A percentile compares a stretch with the other conserved stretches of the same genome.
phyloP scores from a whole-genome alignment of 2,797 vertebrate species.

The Aratinga solstitialis region DNA sequence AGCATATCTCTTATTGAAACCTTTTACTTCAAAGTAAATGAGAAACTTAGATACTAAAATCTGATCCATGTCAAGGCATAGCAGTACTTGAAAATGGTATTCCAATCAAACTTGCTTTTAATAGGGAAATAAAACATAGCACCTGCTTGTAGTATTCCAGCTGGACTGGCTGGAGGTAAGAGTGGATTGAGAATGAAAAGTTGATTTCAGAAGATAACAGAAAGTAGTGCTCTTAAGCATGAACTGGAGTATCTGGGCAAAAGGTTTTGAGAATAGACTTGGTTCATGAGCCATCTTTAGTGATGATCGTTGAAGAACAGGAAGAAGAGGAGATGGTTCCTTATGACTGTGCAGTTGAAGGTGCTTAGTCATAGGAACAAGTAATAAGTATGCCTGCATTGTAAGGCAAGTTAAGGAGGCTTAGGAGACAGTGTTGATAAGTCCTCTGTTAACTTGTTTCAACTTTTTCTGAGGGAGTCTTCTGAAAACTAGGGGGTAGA shows the following conservation, averaged over 20 bases:
- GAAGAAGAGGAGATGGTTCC: neutral
- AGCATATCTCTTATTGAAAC: neutral
- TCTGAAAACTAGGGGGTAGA: neutral
- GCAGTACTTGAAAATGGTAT: neutral
- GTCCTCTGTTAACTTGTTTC: neutral
- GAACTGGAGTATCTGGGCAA: neutral
- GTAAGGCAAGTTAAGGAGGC: neutral
- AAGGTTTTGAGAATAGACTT: neutral
- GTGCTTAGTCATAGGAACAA: neutral
- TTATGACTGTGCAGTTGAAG: neutral
- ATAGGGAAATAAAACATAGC: neutral
- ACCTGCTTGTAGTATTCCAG: neutral
- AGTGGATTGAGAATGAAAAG: neutral
- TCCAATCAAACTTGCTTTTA: neutral
- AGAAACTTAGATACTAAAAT: neutral
- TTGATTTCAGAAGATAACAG: neutral
- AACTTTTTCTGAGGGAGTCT: too few species aligned
- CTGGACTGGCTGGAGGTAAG: neutral
- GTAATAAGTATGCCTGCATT: neutral
- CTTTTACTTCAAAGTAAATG: neutral
- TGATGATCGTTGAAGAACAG: neutral
- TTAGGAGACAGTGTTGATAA: neutral
- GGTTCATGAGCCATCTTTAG: neutral
- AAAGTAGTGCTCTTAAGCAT: neutral
- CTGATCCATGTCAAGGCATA: neutral